A percentile compares a stretch with the other conserved stretches of the same genome.
Evolutionary conservation across 2,797 vertebrate species (phyloP).

Genomic region (Sebastes flavidus): DNA sequence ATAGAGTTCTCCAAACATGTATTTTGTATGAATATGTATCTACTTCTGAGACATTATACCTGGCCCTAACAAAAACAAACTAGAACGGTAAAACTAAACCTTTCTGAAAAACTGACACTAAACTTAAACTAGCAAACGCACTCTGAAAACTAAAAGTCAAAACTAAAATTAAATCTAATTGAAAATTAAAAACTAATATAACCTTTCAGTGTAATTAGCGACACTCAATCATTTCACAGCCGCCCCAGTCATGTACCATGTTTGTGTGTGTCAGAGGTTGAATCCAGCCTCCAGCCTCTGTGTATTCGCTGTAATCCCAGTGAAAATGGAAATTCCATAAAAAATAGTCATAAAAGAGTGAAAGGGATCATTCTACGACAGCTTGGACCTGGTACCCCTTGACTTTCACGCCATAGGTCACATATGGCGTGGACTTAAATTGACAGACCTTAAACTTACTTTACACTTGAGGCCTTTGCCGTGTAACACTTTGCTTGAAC

Average conservation of each 20-base stretch:
- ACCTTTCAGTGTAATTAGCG: background rate
- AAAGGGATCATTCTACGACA: constrained; percentile 41
- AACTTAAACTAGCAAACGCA: too few species aligned
- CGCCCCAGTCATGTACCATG: background rate
- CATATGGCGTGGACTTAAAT: constrained; percentile 61
- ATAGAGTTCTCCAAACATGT: too few species aligned
- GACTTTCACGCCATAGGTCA: constrained; percentile 68
- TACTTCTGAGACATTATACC: too few species aligned
- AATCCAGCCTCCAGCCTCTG: constrained; percentile 1
- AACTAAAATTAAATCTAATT: too few species aligned
- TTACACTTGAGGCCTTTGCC: constrained; percentile 62
- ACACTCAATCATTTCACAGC: background rate
- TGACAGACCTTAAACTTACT: constrained; percentile 64
- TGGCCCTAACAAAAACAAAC: too few species aligned
- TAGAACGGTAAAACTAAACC: too few species aligned
- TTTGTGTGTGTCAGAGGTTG: background rate
- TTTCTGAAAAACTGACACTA: too few species aligned
- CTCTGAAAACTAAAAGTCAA: too few species aligned
- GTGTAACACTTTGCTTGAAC: constrained; percentile 59
- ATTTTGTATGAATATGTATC: too few species aligned
- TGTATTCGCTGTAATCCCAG: constrained; percentile 10
- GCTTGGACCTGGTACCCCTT: constrained; percentile 59
- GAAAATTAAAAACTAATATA: too few species aligned
- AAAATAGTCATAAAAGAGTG: constrained; percentile 43
- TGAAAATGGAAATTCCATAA: constrained; percentile 49